Percentiles rank a stretch among this genome's conserved stretches.
Conservation (phyloP, 2,888 invertebrate genomes). For the Tetranychus piercei region DNA sequence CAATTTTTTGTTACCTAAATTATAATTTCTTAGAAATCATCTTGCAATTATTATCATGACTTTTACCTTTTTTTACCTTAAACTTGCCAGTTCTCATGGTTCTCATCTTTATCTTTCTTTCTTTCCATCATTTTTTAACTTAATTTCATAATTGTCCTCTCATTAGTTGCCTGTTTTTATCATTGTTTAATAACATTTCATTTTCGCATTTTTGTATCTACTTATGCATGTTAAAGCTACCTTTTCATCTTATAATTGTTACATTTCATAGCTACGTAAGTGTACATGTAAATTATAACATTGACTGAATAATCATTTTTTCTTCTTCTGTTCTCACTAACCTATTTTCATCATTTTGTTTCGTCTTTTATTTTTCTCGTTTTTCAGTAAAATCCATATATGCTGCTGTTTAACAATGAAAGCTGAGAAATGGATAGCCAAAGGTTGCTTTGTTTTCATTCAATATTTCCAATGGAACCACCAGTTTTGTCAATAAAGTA, state of each 20-base stretch:
- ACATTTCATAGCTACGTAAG: neutral
- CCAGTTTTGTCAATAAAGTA: no score
- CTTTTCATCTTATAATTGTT: no score
- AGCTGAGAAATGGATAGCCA: neutral
- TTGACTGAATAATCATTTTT: neutral
- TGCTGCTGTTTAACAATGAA: no score
- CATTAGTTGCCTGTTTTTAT: neutral
- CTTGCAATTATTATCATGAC: neutral
- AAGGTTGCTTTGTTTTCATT: neutral
- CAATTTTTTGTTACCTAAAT: no score
- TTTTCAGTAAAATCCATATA: neutral
- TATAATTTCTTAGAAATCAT: no score
- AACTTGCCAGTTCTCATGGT: neutral
- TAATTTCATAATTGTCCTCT: neutral
- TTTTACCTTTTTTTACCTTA: neutral
- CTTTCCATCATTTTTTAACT: neutral
- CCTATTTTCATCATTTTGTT: neutral
- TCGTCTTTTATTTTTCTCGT: conserved; percentile 3
- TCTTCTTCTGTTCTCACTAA: neutral
- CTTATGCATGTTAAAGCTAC: no score
- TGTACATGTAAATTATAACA: neutral
- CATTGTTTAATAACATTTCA: neutral
- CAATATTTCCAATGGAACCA: no score
- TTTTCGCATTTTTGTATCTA: neutral
- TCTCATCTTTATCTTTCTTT: neutral